Base-by-base conservation (phyloP, 2,797 vertebrate genomes). In the Galaxias olidus region DNA sequence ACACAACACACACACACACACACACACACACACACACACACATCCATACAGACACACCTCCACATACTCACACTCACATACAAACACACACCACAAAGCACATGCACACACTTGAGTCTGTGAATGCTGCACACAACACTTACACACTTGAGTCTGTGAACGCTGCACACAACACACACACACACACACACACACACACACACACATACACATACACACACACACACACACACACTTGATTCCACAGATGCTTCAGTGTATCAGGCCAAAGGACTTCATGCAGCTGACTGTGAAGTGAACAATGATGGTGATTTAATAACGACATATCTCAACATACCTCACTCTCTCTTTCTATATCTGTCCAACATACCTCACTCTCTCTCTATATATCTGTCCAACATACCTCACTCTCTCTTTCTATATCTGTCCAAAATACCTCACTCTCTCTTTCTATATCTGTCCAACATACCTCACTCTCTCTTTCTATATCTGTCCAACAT, bases 21-120 rank as follows among this genome's bases (percentile, higher is more conserved):
- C 75, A 78, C 66, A 71, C 12, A 52, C 81, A 78, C 84, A 82
- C 30, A 30, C 30, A 30, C 30, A 30, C 30, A 30, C 30, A 30
- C 30, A 2, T n/a, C n/a, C 62, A 30, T 65, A 57, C 63, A 46
- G 44, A 12, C 64, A 10, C 10, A 44, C 65, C 45, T 73, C 30
- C 63, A 42, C 71, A 68, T 50, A 78, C 72, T 48, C 74, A 80
- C 75, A 78, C 66, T 69, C 12, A 52, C 81, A 78, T 82, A 82
- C 30, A 30, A 2, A 30, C 30, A 30, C 30, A 30, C 30, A 30
- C 30, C n/a, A n/a, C n/a, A n/a, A 78, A 82, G 81, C 30, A 30
- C 30, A 30, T 6, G 5, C 30, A 30, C 30, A 30, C 30, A 2
- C 30, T 30, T 30, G 30, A 30, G 6, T 6, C 30, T 6, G 6